Evolutionary conservation across 2,888 invertebrate species (phyloP).

Genomic region (Heliconius cydno): DNA sequence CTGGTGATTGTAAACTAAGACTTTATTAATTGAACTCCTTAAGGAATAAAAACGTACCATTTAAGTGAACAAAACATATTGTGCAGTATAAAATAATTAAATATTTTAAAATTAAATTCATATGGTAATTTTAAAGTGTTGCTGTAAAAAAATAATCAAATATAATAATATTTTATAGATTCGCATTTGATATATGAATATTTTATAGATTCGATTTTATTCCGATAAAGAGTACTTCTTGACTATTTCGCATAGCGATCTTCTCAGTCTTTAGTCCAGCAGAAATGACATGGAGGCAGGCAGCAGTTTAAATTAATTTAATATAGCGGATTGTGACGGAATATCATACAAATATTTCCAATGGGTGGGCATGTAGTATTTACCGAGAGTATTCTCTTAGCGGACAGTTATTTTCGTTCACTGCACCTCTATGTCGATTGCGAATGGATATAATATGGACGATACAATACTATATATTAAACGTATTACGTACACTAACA

Average conservation of each 20-base stretch:
- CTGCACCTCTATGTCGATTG: conserved; percentile 57
- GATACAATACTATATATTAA: conserved; percentile 71
- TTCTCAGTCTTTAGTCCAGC: conserved; percentile 74
- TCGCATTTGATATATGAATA: neutral
- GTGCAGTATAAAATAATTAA: neutral
- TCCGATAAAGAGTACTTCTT: conserved; percentile 42
- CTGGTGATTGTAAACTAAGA: conserved; percentile 58
- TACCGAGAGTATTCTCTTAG: neutral
- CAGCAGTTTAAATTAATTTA: conserved; percentile 28
- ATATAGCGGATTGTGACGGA: conserved; percentile 37
- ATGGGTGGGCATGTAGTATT: conserved; percentile 19
- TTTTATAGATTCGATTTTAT: conserved; percentile 26
- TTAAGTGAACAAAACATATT: neutral
- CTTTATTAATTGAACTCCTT: conserved; percentile 49
- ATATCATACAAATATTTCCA: conserved; percentile 24
- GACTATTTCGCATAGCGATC: conserved; percentile 61
- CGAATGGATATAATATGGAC: conserved; percentile 61
- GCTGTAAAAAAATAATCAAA: neutral
- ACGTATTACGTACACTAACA: conserved; percentile 77
- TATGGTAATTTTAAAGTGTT: neutral
- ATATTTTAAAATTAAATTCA: neutral
- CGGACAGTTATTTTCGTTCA: conserved; percentile 43
- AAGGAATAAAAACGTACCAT: conserved; percentile 18
- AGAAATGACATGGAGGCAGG: conserved; percentile 53
- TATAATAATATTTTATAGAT: neutral